A percentile compares a stretch with the other conserved stretches of the same genome.
These are phyloP conservation scores for Reinhardtius hippoglossoides DNA, from an alignment of 2,113 vertebrate genomes.

Conservation along the genomic window DNA sequence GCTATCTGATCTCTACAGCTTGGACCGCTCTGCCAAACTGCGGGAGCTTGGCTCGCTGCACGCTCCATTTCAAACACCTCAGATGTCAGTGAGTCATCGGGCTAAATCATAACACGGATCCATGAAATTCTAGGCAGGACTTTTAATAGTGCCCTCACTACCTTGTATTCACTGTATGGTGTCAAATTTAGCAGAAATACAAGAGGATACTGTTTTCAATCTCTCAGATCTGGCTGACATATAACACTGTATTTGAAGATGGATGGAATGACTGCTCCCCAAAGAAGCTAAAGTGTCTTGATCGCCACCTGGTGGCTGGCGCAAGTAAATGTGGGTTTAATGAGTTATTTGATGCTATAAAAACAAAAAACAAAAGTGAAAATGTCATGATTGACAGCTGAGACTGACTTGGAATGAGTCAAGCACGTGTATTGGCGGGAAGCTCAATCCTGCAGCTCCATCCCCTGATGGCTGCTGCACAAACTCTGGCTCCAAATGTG, in stretches of 20 bases:
- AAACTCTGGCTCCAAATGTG: too few relatives aligned
- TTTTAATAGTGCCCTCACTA: slow-evolving; percentile 8
- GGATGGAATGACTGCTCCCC: too few relatives aligned
- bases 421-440: too few relatives aligned
- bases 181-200: slow-evolving; percentile 1
- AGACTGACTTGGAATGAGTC: too few relatives aligned
- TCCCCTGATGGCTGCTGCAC: too few relatives aligned
- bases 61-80: slow-evolving; percentile 56
- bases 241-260: background rate
- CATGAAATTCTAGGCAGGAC: slow-evolving; percentile 7
- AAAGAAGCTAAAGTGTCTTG: too few relatives aligned
- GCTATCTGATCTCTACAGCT: slow-evolving; percentile 63
- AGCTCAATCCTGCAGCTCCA: too few relatives aligned
- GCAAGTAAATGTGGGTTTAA: too few relatives aligned
- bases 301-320: too few relatives aligned
- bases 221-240: background rate
- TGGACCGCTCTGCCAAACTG: slow-evolving; percentile 59
- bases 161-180: background rate
- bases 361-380: too few relatives aligned
- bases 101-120: background rate
- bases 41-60: slow-evolving; percentile 58
- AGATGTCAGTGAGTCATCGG: slow-evolving; percentile 36
- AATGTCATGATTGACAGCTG: too few relatives aligned
- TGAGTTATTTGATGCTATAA: too few relatives aligned
- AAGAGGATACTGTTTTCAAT: background rate